phyloP scores from a whole-genome alignment of 35 echinoderm and acorn worm genomes.

The Lytechinus variegatus region DNA sequence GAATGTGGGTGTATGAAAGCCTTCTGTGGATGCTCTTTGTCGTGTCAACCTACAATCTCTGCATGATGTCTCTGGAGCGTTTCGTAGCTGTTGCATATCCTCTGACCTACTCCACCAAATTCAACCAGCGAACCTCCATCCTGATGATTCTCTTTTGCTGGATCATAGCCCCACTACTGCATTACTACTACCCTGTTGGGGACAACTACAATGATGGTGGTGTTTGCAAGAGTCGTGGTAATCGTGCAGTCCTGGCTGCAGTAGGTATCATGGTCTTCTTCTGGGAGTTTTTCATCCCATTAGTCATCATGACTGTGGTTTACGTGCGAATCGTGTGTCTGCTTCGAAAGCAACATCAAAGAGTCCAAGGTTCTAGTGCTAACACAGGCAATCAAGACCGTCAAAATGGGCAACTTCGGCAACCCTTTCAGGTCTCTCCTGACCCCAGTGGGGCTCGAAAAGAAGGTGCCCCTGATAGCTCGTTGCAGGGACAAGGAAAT shows the following conservation, averaged over 20 bases:
- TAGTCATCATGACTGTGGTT: slow-evolving; percentile 54
- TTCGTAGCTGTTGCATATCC: slow-evolving; percentile 76
- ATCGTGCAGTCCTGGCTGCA: not conserved
- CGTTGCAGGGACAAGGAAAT: not conserved
- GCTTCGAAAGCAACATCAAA: slow-evolving; percentile 38
- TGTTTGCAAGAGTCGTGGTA: slow-evolving; percentile 40
- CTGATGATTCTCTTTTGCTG: slow-evolving; percentile 68
- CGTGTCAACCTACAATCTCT: slow-evolving; percentile 77
- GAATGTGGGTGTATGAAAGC: slow-evolving; percentile 66
- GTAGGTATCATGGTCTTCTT: slow-evolving; percentile 69
- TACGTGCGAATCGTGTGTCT: slow-evolving; percentile 58
- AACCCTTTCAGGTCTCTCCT: not conserved
- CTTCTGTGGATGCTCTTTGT: slow-evolving; percentile 76
- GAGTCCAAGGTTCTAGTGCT: not conserved
- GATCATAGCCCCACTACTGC: slow-evolving; percentile 61
- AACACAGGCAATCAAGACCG: not conserved
- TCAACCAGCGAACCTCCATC: slow-evolving; percentile 34
- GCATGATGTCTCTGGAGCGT: slow-evolving; percentile 68
- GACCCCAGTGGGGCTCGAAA: not conserved
- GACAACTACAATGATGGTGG: slow-evolving; percentile 56
- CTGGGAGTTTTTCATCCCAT: slow-evolving; percentile 70
- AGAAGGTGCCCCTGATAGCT: not conserved
- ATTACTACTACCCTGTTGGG: slow-evolving; percentile 65
- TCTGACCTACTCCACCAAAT: slow-evolving; percentile 54
- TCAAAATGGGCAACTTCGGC: not conserved